Evolutionary conservation across 2,888 invertebrate species (phyloP), one percentile per base, ranked within the genome.

Genomic region (Scaptomyza caliginosa): DNA sequence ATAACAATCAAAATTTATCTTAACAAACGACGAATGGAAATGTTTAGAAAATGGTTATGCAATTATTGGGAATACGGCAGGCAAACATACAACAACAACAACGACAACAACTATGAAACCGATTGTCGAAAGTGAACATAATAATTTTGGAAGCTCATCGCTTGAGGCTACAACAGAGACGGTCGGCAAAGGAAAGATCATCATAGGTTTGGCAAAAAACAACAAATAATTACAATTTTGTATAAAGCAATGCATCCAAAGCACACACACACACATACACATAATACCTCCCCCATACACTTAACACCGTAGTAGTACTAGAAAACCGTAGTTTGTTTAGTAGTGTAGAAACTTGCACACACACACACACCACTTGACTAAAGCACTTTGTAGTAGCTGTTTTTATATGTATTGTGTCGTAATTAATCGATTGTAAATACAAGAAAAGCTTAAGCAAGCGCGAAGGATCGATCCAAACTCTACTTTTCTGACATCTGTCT

Each of bases 161-260:
- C 64, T 69, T 75, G 77, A 76, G 51, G 65, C 75, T 50, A 60
- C 77, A 45, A 45, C 68, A 59, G 83, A 66, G 32, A 36, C 86
- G 75, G 86, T 88, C 83, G 88, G 89, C 81, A 89, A 83, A 88
- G 92, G 92, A 90, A 92, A 92, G 91, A 91, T 93, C 89, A 92
- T 93, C 77, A 93, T 93, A 93, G 93, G 93, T 93, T 90, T 90
- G 91, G 88, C 88, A 73, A 81, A 75, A 67, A 10, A 28, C 13
- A 46, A 45, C 10, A 46, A 67, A 74, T 60, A 73, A 83, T 68
- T 73, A 70, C 68, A 85, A 56, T 66, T 76, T 67, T 84, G 71
- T 81, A 78, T 36, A 78, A 65, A 77, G 52, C 67, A 52, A 77
- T 67, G 77, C 82, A 81, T 78, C 66, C 72, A 28, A 42, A 40